Evolutionary conservation across 2,797 vertebrate genomes (phyloP).

Genomic region (Staurois parvus): DNA sequence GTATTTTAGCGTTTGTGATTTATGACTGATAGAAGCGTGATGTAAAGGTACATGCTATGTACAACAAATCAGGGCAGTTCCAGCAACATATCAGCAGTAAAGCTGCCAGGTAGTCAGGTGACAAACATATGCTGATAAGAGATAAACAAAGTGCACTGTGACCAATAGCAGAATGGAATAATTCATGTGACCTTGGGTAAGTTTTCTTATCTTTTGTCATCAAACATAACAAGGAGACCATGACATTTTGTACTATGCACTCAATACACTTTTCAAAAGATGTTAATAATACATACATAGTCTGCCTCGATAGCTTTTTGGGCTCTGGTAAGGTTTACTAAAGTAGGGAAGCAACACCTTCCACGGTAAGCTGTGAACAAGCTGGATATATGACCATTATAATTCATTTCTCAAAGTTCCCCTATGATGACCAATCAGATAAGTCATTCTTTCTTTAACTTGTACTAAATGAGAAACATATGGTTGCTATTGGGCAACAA

Average conservation of each 20-base stretch:
- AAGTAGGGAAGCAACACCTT: neutral
- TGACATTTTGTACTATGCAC: neutral
- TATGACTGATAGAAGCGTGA: neutral
- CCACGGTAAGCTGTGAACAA: no score
- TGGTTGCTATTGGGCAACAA: no score
- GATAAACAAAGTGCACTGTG: slow-evolving; percentile 31
- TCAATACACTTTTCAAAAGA: neutral
- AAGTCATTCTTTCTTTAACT: neutral
- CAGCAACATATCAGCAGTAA: neutral
- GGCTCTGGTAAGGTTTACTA: neutral
- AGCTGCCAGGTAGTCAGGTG: slow-evolving; percentile 30
- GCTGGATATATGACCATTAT: neutral
- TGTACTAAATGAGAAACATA: no score
- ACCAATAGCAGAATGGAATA: slow-evolving; percentile 34
- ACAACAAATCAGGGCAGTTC: neutral
- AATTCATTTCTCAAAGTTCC: neutral
- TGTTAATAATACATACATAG: no score
- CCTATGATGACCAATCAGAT: no score
- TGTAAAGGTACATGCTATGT: slow-evolving; percentile 12
- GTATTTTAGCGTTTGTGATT: slow-evolving; percentile 26
- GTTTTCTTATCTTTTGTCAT: slow-evolving; percentile 39
- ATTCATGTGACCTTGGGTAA: slow-evolving; percentile 26
- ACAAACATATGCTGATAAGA: slow-evolving; percentile 39
- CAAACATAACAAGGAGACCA: neutral
- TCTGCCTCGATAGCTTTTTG: neutral